Percentiles rank a stretch among this genome's conserved stretches.
Conservation (phyloP, 2,113 vertebrate species). For the Mustela lutreola region DNA sequence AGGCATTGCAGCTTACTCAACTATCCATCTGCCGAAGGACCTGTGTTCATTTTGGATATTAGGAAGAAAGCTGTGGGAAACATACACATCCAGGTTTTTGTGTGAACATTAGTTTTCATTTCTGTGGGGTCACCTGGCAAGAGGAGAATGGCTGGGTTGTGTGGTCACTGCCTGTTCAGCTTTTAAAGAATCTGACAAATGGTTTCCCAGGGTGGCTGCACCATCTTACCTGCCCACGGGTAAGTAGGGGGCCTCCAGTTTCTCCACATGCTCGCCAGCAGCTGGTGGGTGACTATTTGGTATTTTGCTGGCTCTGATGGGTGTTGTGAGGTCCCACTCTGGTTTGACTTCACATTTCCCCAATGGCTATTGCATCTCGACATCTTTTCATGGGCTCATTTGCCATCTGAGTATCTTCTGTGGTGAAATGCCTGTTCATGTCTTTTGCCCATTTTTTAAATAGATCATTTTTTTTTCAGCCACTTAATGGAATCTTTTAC, state of each 20-base stretch:
- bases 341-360: background rate
- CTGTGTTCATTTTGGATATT: background rate
- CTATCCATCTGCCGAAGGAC: background rate
- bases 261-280: background rate
- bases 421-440: background rate
- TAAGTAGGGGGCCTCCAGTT: rapidly evolving
- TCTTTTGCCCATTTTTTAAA: background rate
- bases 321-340: background rate
- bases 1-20: background rate
- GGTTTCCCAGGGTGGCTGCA: background rate
- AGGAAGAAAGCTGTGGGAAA: background rate
- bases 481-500: rapidly evolving
- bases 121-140: background rate
- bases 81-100: background rate
- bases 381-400: too few species aligned
- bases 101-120: background rate
- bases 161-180: background rate
- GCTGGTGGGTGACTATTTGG: background rate
- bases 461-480: background rate
- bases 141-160: background rate
- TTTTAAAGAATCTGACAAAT: background rate
- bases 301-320: background rate
- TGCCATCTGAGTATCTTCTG: background rate
- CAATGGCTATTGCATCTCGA: background rate
- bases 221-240: too few species aligned